phyloP scores from a whole-genome alignment of 2,113 vertebrate genomes.

The Passer domesticus region DNA sequence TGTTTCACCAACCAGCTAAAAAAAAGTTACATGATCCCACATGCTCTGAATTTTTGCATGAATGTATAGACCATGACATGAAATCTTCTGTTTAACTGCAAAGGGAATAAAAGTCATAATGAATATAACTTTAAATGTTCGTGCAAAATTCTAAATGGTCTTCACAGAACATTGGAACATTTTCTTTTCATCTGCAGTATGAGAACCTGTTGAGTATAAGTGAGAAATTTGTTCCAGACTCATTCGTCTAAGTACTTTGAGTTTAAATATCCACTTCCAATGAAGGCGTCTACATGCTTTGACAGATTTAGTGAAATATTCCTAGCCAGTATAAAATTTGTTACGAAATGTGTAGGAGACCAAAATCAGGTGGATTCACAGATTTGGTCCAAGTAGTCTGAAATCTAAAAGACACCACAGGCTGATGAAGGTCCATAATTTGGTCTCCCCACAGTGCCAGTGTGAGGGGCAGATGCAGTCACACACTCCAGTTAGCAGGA shows the following conservation, averaged over 20 bases:
- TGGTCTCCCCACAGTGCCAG: neutral
- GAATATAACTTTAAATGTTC: neutral
- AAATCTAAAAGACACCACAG: neutral
- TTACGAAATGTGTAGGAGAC: neutral
- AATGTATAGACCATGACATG: neutral
- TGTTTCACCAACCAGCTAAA: neutral
- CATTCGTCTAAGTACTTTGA: neutral
- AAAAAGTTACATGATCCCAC: neutral
- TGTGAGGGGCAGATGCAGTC: neutral
- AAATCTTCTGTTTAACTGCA: neutral
- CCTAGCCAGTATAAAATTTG: neutral
- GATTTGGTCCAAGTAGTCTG: neutral
- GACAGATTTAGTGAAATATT: neutral
- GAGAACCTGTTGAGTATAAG: neutral
- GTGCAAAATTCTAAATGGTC: neutral
- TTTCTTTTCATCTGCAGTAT: neutral
- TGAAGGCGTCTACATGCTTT: neutral
- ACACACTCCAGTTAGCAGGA: neutral
- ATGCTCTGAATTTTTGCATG: neutral
- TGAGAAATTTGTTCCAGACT: neutral
- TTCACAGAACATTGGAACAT: neutral
- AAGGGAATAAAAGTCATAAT: neutral
- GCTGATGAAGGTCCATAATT: neutral
- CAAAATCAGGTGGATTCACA: neutral
- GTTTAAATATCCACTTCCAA: neutral